A percentile compares a stretch with the other conserved stretches of the same genome.
These are phyloP conservation scores for Daboia siamensis DNA, from an alignment of 2,113 vertebrate species.

Conservation along the genomic window DNA sequence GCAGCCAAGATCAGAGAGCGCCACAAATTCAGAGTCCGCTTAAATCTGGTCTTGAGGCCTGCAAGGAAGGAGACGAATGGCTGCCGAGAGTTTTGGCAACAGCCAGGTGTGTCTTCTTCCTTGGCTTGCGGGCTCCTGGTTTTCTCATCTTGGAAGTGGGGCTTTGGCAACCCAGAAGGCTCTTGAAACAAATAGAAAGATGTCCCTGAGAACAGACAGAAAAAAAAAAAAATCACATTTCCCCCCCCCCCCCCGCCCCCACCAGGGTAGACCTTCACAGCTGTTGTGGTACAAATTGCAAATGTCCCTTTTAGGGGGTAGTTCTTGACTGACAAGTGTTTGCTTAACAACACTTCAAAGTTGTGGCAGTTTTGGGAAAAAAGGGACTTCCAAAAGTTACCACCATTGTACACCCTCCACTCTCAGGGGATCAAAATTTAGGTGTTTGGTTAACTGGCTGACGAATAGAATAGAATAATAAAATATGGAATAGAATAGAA, in stretches of 20 bases:
- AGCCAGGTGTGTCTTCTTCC: not conserved
- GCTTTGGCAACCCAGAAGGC: not conserved
- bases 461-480: no score
- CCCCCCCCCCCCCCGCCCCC: no score
- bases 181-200: not conserved
- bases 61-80: not conserved
- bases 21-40: no score
- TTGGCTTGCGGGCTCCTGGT: rapidly evolving
- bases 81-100: no score
- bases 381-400: not conserved
- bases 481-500: no score
- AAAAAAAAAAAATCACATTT: not conserved
- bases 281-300: not conserved
- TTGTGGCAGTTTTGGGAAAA: not conserved
- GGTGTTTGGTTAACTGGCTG: not conserved
- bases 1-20: not conserved
- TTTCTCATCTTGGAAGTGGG: not conserved
- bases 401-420: not conserved
- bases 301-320: not conserved
- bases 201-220: not conserved
- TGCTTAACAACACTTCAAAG: not conserved
- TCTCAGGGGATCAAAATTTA: not conserved
- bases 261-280: not conserved
- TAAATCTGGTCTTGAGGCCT: not conserved
- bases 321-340: not conserved